Percentiles rank a stretch among this genome's conserved stretches.
Evolutionary conservation across 2,797 vertebrate genomes (phyloP).

Genomic region (Chromobotia macracanthus): DNA sequence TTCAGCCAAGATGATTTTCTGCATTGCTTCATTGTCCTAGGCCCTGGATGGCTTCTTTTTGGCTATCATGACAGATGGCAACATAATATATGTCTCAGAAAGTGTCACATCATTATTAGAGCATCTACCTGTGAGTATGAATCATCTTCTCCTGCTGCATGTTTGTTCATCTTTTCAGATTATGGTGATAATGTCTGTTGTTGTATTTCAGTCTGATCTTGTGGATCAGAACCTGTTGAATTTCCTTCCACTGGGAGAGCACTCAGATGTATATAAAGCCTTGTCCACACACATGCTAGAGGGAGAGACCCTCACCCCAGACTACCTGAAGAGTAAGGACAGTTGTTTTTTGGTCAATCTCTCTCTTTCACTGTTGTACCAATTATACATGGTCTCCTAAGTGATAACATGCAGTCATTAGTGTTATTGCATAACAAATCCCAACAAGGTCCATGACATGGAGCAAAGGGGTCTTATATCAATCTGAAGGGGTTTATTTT

Average conservation of each 20-base stretch:
- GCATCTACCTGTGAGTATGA: conserved; percentile 94
- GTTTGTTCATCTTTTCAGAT: neutral
- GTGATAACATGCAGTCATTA: no score
- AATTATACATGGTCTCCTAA: neutral
- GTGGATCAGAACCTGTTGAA: conserved; percentile 98
- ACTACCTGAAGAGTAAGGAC: conserved; percentile 93
- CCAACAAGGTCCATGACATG: no score
- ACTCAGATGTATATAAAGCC: conserved; percentile 95
- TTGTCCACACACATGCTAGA: conserved; percentile 91
- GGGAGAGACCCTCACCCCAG: conserved; percentile 88
- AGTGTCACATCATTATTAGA: conserved; percentile 96
- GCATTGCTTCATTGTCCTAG: conserved; percentile 66
- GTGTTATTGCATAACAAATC: no score
- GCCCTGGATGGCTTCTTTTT: conserved; percentile 98
- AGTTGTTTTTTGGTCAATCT: neutral
- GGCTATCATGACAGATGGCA: conserved; percentile 96
- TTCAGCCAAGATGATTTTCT: neutral
- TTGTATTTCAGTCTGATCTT: conserved; percentile 82
- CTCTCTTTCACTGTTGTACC: neutral
- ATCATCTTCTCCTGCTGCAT: neutral
- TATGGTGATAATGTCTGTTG: neutral
- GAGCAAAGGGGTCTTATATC: no score
- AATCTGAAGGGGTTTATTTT: no score
- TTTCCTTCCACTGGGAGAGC: conserved; percentile 93
- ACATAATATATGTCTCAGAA: conserved; percentile 98